phyloP scores from a whole-genome alignment of 2,888 invertebrate genomes.

The Tuta absoluta region DNA sequence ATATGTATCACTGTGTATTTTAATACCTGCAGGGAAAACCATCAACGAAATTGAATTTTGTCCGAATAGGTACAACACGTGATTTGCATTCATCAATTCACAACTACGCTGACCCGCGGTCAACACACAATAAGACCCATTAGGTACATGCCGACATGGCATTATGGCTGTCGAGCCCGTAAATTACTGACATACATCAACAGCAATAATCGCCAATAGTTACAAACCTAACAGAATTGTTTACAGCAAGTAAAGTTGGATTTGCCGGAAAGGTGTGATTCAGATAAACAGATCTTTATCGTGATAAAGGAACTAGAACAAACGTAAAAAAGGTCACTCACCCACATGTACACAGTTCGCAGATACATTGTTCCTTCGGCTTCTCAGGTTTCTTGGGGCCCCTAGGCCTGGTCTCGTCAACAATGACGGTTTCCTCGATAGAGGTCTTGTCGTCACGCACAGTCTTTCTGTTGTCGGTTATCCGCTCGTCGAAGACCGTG shows the following conservation, averaged over 20 bases:
- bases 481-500: conserved; percentile 73
- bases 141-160: conserved; percentile 37
- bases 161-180: conserved; percentile 27
- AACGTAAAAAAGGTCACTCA: conserved; percentile 72
- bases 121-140: conserved; percentile 42
- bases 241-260: background rate
- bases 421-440: conserved; percentile 60
- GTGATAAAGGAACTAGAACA: background rate
- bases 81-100: conserved; percentile 34
- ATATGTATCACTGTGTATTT: no score
- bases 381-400: conserved; percentile 74
- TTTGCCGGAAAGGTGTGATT: conserved; percentile 12
- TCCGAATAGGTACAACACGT: conserved; percentile 10
- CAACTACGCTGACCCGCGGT: conserved; percentile 35
- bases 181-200: conserved; percentile 32
- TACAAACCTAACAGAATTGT: conserved; percentile 1
- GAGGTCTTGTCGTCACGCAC: conserved; percentile 73
- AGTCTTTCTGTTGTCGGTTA: conserved; percentile 71
- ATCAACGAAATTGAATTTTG: conserved; percentile 3
- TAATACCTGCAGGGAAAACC: no score
- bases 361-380: conserved; percentile 90
- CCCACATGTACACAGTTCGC: conserved; percentile 96
- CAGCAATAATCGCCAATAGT: background rate
- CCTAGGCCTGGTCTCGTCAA: conserved; percentile 67
- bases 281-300: background rate